Percentiles rank a stretch among this genome's conserved stretches.
phyloP scores from a whole-genome alignment of 2,113 vertebrate genomes.

The Nettapus auritus region DNA sequence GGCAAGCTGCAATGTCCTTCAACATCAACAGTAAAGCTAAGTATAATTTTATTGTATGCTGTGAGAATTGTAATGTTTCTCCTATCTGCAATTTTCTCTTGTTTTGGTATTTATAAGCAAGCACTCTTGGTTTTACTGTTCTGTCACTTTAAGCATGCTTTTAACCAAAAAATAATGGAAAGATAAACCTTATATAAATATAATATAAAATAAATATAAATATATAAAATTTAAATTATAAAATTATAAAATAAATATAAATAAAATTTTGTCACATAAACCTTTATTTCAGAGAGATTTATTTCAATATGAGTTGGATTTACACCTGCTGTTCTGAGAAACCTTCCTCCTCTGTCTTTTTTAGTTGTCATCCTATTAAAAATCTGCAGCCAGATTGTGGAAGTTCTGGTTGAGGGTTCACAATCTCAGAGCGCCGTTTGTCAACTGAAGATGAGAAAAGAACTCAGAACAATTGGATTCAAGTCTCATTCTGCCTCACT shows the following conservation, averaged over 20 bases:
- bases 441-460: background rate
- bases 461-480: background rate
- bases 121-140: fast-evolving
- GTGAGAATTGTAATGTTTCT: background rate
- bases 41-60: background rate
- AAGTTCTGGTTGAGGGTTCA: background rate
- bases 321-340: background rate
- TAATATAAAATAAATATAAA: no score
- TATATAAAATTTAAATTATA: no score
- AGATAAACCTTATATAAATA: no score
- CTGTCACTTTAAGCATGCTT: background rate
- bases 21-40: background rate
- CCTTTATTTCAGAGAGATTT: background rate
- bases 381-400: background rate
- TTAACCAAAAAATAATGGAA: background rate
- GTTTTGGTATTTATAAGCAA: background rate
- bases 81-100: no score
- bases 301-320: background rate
- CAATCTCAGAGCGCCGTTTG: background rate
- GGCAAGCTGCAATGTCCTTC: background rate
- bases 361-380: background rate
- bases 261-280: no score
- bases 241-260: no score
- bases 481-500: background rate
- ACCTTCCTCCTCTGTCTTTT: background rate